Evolutionary conservation across 2,113 vertebrate species (phyloP), one percentile per base, ranked within the genome.

Genomic region (Toxostoma redivivum): DNA sequence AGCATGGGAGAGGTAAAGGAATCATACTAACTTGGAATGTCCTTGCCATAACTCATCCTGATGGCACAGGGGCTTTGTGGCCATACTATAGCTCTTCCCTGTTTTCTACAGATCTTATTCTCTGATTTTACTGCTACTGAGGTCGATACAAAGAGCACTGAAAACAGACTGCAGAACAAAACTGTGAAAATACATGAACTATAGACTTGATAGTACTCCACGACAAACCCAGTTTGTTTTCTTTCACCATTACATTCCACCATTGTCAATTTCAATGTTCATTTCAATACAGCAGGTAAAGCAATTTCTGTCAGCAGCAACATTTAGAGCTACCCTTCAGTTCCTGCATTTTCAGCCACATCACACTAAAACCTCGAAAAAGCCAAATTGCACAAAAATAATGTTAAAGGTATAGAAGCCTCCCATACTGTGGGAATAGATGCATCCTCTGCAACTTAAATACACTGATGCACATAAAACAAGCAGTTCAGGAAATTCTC

Each of bases 401-500:
- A 17, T 27, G 42, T 13, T 44, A 61, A 30, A 91, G 64, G 38
- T 24, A 88, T 19, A 12, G 6, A 45, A 86, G 38, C 24, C 11
- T 62, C 7, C 20, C 15, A 35, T 22, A 54, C 21, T 60, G 69
- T 25, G 37, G 53, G 21, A 76, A 67, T 3, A 82, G 42, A 74
- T 17, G 31, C 30, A 92, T 28, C 45, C 77, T 77, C 44, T 45
- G 31, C n/a, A 85, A 64, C 17, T 80, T 35, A 18, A 30, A 35
- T 1, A 58, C 24, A 66, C 11, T 76, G 8, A 53, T 22, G 27
- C 12, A 33, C 28, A 64, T 58, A 60, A 60, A 88, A 27, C 5
- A 61, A 56, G 44, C 30, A 77, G 35, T 40, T 93, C n/a, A 64
- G 38, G n/a, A 95, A 85, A 90, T 21, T 16, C n/a, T 48, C 37